Conservation (phyloP, 2,113 vertebrate species). For the Monopterus albus region DNA sequence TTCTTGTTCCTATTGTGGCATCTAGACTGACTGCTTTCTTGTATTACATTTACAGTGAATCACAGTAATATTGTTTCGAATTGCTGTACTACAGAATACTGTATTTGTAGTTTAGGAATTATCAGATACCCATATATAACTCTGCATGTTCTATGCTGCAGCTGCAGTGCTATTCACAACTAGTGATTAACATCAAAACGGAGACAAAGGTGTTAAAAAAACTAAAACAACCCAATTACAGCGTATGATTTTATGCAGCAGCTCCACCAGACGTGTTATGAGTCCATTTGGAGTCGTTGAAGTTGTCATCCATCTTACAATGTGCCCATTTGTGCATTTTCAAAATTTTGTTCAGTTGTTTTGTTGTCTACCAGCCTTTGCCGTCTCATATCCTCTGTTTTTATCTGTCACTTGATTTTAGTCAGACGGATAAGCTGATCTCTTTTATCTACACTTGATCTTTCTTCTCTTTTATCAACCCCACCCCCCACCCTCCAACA, state of each 20-base stretch:
- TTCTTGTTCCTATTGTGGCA: background rate
- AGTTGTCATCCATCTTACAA: constrained; percentile 50
- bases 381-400: constrained; percentile 62
- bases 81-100: background rate
- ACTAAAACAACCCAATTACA: constrained; percentile 34
- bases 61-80: constrained; percentile 2
- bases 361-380: constrained; percentile 58
- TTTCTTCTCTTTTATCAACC: constrained; percentile 76
- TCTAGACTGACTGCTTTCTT: background rate
- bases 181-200: constrained; percentile 13
- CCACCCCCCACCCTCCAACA: constrained; percentile 46
- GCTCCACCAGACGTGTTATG: constrained; percentile 52
- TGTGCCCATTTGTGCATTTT: constrained; percentile 27
- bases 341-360: constrained; percentile 40
- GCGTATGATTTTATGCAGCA: constrained; percentile 28
- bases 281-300: constrained; percentile 59
- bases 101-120: too few relatives aligned
- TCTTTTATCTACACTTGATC: constrained; percentile 80
- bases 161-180: background rate
- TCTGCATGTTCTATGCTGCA: constrained; percentile 2
- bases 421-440: constrained; percentile 71
- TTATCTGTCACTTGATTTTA: constrained; percentile 67
- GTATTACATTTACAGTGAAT: background rate
- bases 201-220: constrained; percentile 43
- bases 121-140: constrained; percentile 2